These are phyloP conservation scores for Antheraea yamamai DNA, from an alignment of 2,888 invertebrate species.

Conservation along the genomic window DNA sequence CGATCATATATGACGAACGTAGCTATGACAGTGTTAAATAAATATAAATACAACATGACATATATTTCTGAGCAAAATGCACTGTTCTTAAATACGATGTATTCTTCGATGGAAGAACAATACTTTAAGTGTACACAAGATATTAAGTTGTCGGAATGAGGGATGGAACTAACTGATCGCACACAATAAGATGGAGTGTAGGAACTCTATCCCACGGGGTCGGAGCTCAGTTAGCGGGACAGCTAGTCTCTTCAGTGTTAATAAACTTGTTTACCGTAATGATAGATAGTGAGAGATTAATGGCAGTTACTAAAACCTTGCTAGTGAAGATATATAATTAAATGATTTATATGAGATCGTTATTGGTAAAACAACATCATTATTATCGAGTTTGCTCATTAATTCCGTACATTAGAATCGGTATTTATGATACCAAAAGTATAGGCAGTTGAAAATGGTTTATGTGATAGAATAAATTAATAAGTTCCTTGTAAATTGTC, in stretches of 20 bases:
- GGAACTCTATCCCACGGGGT: conserved; percentile 64
- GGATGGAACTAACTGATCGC: conserved; percentile 65
- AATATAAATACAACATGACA: neutral
- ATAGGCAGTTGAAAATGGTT: neutral
- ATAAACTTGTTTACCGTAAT: conserved; percentile 63
- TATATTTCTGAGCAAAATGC: neutral
- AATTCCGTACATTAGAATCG: neutral
- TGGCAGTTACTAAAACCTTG: conserved; percentile 27
- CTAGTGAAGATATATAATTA: neutral
- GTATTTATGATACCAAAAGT: neutral
- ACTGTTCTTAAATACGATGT: neutral
- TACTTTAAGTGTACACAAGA: conserved; percentile 10
- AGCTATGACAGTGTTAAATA: neutral
- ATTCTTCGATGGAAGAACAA: conserved; percentile 5
- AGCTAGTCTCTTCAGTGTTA: conserved; percentile 51
- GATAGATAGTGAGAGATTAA: conserved; percentile 63
- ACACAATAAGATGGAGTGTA: conserved; percentile 61
- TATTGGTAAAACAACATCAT: neutral
- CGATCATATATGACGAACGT: too few species aligned
- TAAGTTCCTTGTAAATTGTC: neutral
- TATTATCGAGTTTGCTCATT: neutral
- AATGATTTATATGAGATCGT: neutral
- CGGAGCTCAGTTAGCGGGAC: conserved; percentile 48
- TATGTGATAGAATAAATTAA: neutral
- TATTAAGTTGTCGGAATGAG: conserved; percentile 54